phyloP scores from a whole-genome alignment of 2,888 invertebrate genomes.

The Eumerus sabulonum region DNA sequence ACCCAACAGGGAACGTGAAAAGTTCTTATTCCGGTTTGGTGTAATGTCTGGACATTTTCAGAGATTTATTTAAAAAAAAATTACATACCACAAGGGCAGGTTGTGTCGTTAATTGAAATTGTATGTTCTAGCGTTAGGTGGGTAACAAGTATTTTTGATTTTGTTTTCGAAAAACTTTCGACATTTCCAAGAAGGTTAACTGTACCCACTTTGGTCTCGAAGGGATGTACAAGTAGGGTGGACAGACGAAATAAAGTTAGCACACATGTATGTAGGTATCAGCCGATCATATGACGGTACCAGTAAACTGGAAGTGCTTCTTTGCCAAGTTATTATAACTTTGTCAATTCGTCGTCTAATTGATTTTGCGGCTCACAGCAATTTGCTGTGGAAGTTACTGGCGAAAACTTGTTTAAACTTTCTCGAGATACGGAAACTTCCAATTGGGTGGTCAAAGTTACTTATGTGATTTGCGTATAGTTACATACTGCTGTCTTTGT shows the following conservation, averaged over 20 bases:
- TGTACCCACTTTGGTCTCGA: background rate
- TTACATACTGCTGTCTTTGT: too few species aligned
- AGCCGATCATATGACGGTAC: too few species aligned
- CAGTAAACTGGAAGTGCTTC: too few species aligned
- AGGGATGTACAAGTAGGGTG: background rate
- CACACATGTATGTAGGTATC: too few species aligned
- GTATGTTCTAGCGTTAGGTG: background rate
- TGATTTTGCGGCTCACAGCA: background rate
- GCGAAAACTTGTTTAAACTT: too few species aligned
- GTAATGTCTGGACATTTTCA: background rate
- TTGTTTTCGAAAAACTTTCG: background rate
- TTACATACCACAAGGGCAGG: background rate
- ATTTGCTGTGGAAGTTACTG: background rate
- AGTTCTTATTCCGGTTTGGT: too few species aligned
- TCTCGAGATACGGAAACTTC: too few species aligned
- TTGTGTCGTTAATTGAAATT: constrained; percentile 22
- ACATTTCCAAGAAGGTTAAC: background rate
- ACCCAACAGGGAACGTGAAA: background rate
- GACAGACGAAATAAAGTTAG: background rate
- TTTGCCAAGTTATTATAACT: constrained; percentile 1
- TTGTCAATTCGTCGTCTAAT: background rate
- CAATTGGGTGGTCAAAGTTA: background rate
- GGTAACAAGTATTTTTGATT: background rate
- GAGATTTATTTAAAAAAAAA: too few species aligned
- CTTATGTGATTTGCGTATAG: background rate